Evolutionary conservation across 2,113 vertebrate species (phyloP).

Genomic region (Macrotus californicus): DNA sequence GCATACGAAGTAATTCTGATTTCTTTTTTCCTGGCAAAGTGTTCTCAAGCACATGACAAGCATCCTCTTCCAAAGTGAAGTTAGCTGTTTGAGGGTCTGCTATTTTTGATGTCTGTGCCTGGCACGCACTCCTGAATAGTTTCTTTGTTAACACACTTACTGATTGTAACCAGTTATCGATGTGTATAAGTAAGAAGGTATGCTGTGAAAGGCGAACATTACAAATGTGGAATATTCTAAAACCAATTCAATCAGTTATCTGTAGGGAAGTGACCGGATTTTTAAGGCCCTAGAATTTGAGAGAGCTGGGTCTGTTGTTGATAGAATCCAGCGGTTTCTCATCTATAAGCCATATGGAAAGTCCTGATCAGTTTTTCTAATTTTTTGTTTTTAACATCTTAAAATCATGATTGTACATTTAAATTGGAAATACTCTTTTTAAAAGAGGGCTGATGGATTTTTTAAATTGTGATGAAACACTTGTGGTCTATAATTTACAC

Average conservation of each 20-base stretch:
- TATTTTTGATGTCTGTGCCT: not conserved
- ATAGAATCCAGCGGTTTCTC: not conserved
- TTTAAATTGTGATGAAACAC: not conserved
- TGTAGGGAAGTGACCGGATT: not conserved
- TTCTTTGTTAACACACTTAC: not conserved
- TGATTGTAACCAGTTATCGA: not conserved
- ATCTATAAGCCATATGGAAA: not conserved
- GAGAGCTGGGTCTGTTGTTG: not conserved
- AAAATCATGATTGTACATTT: not conserved
- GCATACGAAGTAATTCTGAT: no score
- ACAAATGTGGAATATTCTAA: not conserved
- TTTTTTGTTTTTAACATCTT: not conserved
- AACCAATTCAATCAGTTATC: not conserved
- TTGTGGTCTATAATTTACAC: no score
- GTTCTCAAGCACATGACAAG: not conserved
- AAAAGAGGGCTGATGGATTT: not conserved
- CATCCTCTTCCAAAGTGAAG: not conserved
- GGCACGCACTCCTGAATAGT: not conserved
- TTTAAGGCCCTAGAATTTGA: not conserved
- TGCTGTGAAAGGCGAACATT: not conserved
- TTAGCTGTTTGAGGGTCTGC: not conserved
- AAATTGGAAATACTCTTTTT: not conserved
- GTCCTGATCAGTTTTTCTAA: not conserved
- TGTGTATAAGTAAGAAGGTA: not conserved
- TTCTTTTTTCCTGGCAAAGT: not conserved